These are phyloP conservation scores for Trididemnum miniatum DNA, from an alignment of 23 tunicate species.

Conservation along the genomic window DNA sequence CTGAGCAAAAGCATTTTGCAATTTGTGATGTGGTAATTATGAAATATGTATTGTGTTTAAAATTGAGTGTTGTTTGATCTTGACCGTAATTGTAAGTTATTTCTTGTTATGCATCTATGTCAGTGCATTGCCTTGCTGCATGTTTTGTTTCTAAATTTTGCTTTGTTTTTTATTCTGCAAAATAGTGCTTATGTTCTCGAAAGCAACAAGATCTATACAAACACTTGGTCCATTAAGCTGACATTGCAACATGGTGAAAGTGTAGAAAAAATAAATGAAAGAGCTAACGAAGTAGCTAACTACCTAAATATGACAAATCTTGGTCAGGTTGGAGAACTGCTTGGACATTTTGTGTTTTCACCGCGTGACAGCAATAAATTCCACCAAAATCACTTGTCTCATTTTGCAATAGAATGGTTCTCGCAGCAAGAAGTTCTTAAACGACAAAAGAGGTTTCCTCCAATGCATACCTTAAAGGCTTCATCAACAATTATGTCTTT, in stretches of 20 bases:
- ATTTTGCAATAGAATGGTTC: conserved; percentile 58
- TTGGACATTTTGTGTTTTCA: conserved; percentile 65
- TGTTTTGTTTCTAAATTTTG: too few relatives aligned
- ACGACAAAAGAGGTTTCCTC: conserved; percentile 35
- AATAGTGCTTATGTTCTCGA: too few relatives aligned
- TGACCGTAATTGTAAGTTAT: too few relatives aligned
- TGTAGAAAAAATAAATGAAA: conserved; percentile 25
- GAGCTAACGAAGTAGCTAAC: conserved; percentile 48
- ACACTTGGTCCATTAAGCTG: conserved; percentile 55
- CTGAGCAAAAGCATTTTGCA: too few relatives aligned
- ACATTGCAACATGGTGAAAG: background rate
- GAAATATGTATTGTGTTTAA: too few relatives aligned
- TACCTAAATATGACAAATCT: conserved; percentile 30
- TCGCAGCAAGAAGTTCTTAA: conserved; percentile 44
- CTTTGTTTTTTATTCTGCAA: too few relatives aligned
- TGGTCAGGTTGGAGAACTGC: conserved; percentile 91
- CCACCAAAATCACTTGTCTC: conserved; percentile 6
- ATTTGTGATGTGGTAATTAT: too few relatives aligned
- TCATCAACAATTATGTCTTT: background rate
- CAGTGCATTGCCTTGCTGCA: too few relatives aligned
- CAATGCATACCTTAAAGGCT: background rate
- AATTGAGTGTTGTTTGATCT: too few relatives aligned
- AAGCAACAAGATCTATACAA: too few relatives aligned
- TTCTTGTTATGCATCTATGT: too few relatives aligned
- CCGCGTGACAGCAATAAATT: background rate